phyloP scores from a whole-genome alignment of 2,113 vertebrate genomes.

The Atherinomorus stipes region DNA sequence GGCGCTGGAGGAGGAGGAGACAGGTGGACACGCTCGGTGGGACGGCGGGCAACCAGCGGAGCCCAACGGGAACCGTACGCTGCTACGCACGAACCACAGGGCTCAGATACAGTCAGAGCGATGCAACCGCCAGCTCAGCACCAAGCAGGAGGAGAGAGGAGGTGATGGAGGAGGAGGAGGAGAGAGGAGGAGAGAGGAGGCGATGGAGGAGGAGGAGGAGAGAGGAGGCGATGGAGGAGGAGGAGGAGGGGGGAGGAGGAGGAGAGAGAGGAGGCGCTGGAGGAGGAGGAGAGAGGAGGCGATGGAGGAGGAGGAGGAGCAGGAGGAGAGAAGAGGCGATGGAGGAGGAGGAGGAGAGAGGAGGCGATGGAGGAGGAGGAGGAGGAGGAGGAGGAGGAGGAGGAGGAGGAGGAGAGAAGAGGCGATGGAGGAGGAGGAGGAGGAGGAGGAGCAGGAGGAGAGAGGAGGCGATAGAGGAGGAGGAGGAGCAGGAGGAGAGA shows the following conservation, averaged over 20 bases:
- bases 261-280: neutral
- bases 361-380: too few relatives aligned
- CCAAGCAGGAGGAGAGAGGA: slow-evolving; percentile 37
- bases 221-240: slow-evolving; percentile 12
- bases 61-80: slow-evolving; percentile 57
- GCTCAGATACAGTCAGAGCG: slow-evolving; percentile 60
- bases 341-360: too few relatives aligned
- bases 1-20: too few relatives aligned
- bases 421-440: too few relatives aligned
- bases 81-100: slow-evolving; percentile 47
- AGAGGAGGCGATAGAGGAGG: slow-evolving; percentile 22
- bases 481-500: too few relatives aligned
- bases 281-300: slow-evolving; percentile 8
- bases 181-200: too few relatives aligned
- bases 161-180: too few relatives aligned
- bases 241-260: too few relatives aligned
- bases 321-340: neutral
- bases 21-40: too few relatives aligned
- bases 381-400: too few relatives aligned
- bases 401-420: slow-evolving; percentile 14
- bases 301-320: too few relatives aligned
- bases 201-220: slow-evolving; percentile 1
- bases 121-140: slow-evolving; percentile 72
- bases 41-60: slow-evolving; percentile 61
- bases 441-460: neutral